Base-by-base conservation (phyloP, 2,113 vertebrate genomes). In the Osmerus mordax region DNA sequence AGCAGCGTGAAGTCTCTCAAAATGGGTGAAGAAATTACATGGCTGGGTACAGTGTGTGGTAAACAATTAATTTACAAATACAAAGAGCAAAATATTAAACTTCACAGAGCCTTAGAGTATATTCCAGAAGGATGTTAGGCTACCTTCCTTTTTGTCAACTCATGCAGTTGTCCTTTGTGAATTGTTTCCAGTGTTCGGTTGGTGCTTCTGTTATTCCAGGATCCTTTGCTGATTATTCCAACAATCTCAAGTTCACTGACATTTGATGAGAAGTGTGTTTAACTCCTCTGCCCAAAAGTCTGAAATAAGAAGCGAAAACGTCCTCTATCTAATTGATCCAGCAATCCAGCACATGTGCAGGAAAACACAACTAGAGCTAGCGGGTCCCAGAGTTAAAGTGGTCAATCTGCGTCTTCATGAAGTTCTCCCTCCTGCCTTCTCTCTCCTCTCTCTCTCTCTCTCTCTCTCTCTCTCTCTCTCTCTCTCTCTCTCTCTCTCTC, bases 361-460 rank as follows among this genome's bases (percentile, higher is more conserved):
- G 25, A 51, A 9, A 23, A 12, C 5, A 41, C 5, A 41, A 6
- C 71, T 64, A 58, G 36, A 75, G 1, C 29, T 78, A 64, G 69
- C 70, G 76, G 74, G 55, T 77, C 79, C 3, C 29, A 56, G 73
- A 83, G 67, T 77, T 70, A 71, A 83, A 77, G 32, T 56, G 72
- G 73, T 78, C 81, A 78, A 64, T 87, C 81, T 74, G 70, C 75
- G 78, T 72, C 52, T 77, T 78, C 73, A 71, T 81, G 78, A 81
- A 79, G 79, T 76, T 81, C n/a, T n/a, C n/a, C n/a, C n/a, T n/a
- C n/a, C n/a, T n/a, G n/a, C n/a, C n/a, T n/a, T n/a, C n/a, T n/a
- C n/a, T n/a, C n/a, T n/a, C n/a, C n/a, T n/a, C n/a, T n/a, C n/a
- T n/a, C n/a, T n/a, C 21, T 23, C 21, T 23, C 1, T 23, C 21